Evolutionary conservation across 2,888 invertebrate species (phyloP), one percentile per base, ranked within the genome.

Genomic region (Limnephilus rhombicus): DNA sequence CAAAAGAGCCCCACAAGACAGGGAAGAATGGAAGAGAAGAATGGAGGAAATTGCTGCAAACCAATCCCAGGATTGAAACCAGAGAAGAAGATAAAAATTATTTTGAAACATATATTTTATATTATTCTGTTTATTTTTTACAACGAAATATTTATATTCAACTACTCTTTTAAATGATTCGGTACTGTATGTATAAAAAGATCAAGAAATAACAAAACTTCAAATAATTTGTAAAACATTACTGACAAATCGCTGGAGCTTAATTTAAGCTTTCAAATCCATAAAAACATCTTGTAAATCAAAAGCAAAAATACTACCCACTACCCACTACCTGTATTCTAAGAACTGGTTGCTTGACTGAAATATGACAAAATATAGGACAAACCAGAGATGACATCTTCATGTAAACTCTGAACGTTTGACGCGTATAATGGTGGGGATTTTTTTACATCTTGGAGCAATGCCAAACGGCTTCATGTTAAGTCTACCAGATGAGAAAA

Each of bases 391-490:
- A 5, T 83, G 83, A 83, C 83, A 83, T 37, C 83, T 83, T 83
- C 83, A 83, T 83, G 82, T 83, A 37, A 68, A 68, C 24, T 68
- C 9, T 68, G 68, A 68, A 68, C 68, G 68, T 68, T 68, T 68
- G 68, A 68, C 68, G 68, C 68, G 68, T 68, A 68, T 68, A 68
- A 83, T 83, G 83, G 37, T 24, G 37, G 83, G 83, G 83, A 83
- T 41, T 34, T 83, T 83, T 83, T 83, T 83, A 37, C 83, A 34
- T 83, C 18, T 83, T 83, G 83, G 83, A 34, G 83, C 83, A 3
- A 41, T 24, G 83, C 83, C 83, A 83, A 83, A 68, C 68, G 68
- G 68, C 24, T 68, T 68, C 9, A 24, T 68, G 68, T 68, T 68
- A 68, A 68, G 68, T 68, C 68, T 68, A n/a, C 68, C 68, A 68